Conservation (phyloP, 1,140 invertebrate species). For the Trypoxylus dichotomus region DNA sequence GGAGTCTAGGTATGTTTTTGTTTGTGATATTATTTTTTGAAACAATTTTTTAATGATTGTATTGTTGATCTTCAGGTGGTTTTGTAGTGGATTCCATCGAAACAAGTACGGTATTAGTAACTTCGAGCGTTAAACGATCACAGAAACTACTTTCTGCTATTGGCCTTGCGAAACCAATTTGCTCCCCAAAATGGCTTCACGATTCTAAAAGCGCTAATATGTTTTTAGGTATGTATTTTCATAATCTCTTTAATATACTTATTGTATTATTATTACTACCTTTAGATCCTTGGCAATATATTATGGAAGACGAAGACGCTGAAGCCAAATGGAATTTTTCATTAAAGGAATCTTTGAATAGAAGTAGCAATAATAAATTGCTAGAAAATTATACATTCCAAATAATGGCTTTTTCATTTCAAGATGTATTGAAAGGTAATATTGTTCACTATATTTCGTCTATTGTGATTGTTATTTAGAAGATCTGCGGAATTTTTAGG, state of each 20-base stretch:
- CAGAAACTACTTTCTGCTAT: conserved; percentile 58
- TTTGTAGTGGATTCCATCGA: conserved; percentile 49
- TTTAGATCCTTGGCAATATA: conserved; percentile 57
- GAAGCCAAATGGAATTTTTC: conserved; percentile 56
- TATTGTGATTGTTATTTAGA: conserved; percentile 31
- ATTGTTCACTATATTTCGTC: conserved; percentile 33
- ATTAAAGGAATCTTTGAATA: conserved; percentile 51
- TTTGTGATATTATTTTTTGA: not conserved
- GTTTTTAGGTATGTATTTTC: conserved; percentile 50
- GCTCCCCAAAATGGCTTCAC: conserved; percentile 56
- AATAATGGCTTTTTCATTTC: conserved; percentile 38
- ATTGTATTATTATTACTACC: not conserved
- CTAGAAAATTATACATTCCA: conserved; percentile 44
- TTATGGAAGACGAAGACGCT: conserved; percentile 54
- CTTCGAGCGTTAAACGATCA: conserved; percentile 55
- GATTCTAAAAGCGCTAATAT: conserved; percentile 53
- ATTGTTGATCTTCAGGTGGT: conserved; percentile 41
- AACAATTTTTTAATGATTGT: not conserved
- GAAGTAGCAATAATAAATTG: conserved; percentile 42
- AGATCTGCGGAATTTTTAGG: conserved; percentile 28
- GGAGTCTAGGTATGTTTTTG: conserved; percentile 41
- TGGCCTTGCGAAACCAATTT: conserved; percentile 56
- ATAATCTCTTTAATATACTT: not conserved
- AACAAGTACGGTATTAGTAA: conserved; percentile 55
- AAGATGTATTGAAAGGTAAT: conserved; percentile 51